Percentiles rank a stretch among this genome's conserved stretches.
phyloP scores from a whole-genome alignment of 2,888 invertebrate genomes.

The Candidula unifasciata region DNA sequence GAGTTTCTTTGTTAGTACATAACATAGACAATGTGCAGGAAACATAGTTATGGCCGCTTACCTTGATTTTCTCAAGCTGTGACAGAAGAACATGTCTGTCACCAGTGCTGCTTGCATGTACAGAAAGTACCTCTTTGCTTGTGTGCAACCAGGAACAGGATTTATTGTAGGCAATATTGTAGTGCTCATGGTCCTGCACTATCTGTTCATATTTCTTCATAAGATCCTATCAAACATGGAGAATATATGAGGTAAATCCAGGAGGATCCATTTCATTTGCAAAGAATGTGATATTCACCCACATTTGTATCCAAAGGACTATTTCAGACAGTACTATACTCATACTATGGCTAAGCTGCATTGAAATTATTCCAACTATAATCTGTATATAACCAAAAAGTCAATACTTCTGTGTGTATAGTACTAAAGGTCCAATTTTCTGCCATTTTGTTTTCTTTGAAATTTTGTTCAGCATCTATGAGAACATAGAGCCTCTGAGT shows the following conservation, averaged over 20 bases:
- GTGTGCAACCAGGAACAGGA: conserved; percentile 90
- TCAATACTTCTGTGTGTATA: no score
- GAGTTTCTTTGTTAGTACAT: background rate
- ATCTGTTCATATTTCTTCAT: conserved; percentile 83
- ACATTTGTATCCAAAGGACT: no score
- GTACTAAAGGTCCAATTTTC: no score
- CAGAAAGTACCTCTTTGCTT: conserved; percentile 89
- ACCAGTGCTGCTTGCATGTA: conserved; percentile 87
- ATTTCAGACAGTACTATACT: no score
- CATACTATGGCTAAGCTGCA: no score
- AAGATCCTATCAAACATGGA: conserved; percentile 65
- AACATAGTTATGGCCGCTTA: conserved; percentile 54
- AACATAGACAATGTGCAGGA: background rate
- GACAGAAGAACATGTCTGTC: conserved; percentile 73
- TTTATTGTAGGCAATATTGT: conserved; percentile 85
- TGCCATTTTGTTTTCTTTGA: no score
- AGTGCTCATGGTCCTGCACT: conserved; percentile 91
- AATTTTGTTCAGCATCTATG: no score
- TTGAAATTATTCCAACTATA: no score
- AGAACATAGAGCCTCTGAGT: no score
- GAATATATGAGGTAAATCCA: background rate
- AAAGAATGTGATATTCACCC: no score
- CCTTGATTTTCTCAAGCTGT: conserved; percentile 73
- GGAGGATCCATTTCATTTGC: no score
- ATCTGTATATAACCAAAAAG: no score